Evolutionary conservation across 2,113 vertebrate species (phyloP), one percentile per base, ranked within the genome.

Genomic region (Brevimyrus niger): DNA sequence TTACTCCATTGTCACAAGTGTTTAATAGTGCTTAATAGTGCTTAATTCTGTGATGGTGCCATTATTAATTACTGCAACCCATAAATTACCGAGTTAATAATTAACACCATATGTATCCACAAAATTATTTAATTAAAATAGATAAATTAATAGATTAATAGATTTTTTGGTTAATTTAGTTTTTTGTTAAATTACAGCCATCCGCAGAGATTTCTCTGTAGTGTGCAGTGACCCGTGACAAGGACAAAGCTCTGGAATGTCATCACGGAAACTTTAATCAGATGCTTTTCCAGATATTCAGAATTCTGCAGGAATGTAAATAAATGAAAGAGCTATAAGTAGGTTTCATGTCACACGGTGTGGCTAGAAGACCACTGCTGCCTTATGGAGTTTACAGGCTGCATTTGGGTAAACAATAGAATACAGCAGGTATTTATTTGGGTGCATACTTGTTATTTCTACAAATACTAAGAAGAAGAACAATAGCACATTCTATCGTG

Each of bases 21-120:
- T 51, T 51, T 51, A 51, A 51, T 51, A 55, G 51, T 55, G 51
- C 51, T 55, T 55, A 55, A 55, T 55, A 86, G 82, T 86, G 47
- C 48, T 53, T 86, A 44, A 84, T 84, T 47, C 53, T 86, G 42
- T 86, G 35, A 87, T 87, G 10, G 86, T 87, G 87, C 87, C 35
- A 61, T 65, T 65, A 87, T 87, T 87, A 87, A 87, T 87, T 87
- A 87, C 87, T 87, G 55, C 38, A 87, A 87, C 53, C 35, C 35
- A 87, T 65, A 61, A 87, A 58, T 87, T 58, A 87, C 51, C 0
- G 51, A 87, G 48, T 87, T 87, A 87, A 87, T 87, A 61, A 87
- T 87, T 87, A 87, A 87, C 51, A n/a, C 35, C 87, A 87, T 38
- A 87, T 87, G 87, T 65, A 65, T 87, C 53, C 87, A 44, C 38